Evolutionary conservation across 2,797 vertebrate species (phyloP).

Genomic region (Cynodonichthys magdalenae): DNA sequence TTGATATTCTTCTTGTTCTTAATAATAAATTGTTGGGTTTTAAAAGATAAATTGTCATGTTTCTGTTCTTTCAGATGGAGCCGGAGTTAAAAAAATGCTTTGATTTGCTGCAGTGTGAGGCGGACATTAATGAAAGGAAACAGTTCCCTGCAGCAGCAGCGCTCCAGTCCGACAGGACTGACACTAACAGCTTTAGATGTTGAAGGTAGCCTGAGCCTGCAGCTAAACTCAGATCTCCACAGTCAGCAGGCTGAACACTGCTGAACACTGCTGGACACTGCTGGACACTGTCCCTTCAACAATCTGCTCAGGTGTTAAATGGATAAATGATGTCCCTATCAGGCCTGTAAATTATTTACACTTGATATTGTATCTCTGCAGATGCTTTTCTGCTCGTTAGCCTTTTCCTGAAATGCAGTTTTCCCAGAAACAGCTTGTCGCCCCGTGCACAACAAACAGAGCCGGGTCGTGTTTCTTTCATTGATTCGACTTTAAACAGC

Average conservation of each 20-base stretch:
- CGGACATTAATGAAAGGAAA: slow-evolving; percentile 79
- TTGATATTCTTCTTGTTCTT: slow-evolving; percentile 88
- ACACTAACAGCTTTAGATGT: slow-evolving; percentile 80
- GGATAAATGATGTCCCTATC: slow-evolving; percentile 49
- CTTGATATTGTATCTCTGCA: slow-evolving; percentile 25
- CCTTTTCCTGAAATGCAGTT: slow-evolving; percentile 43
- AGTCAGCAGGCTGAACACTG: slow-evolving; percentile 77
- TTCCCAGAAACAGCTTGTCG: slow-evolving; percentile 69
- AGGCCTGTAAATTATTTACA: slow-evolving; percentile 46
- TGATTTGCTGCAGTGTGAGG: slow-evolving; percentile 67
- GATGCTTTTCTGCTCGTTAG: slow-evolving; percentile 16
- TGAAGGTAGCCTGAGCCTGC: slow-evolving; percentile 73
- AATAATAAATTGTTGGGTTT: slow-evolving; percentile 85
- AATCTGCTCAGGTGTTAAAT: slow-evolving; percentile 58
- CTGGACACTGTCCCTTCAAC: slow-evolving; percentile 37
- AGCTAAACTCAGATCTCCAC: slow-evolving; percentile 70
- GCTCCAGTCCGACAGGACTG: slow-evolving; percentile 76
- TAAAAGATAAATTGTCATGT: slow-evolving; percentile 54
- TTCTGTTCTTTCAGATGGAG: slow-evolving; percentile 42
- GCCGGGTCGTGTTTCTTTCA: slow-evolving; percentile 73
- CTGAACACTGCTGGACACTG: slow-evolving; percentile 47
- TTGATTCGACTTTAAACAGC: slow-evolving; percentile 76
- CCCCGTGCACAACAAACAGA: slow-evolving; percentile 52
- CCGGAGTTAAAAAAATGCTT: slow-evolving; percentile 58
- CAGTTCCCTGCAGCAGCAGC: slow-evolving; percentile 74